These are phyloP conservation scores for Armadillidium nasatum DNA, from an alignment of 1,140 invertebrate species.

Conservation along the genomic window DNA sequence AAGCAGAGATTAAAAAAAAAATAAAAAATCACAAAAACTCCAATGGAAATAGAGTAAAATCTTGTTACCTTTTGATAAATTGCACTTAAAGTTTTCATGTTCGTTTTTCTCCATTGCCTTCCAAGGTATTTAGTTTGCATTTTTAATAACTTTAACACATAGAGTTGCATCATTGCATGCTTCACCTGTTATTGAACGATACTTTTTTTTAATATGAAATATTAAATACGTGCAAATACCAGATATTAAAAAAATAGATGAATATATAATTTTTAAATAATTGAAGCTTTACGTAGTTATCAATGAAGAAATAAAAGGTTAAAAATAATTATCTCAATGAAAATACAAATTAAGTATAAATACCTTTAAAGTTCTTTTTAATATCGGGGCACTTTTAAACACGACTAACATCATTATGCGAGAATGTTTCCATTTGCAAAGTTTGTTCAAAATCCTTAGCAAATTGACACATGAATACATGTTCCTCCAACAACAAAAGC, in stretches of 20 bases:
- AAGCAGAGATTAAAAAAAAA: too few species aligned
- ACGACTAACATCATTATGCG: slow-evolving; percentile 99
- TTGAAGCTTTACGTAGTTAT: too few species aligned
- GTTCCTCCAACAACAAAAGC: slow-evolving; percentile 83
- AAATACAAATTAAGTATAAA: slow-evolving; percentile 14
- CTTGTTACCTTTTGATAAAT: slow-evolving; percentile 91
- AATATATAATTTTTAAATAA: too few species aligned
- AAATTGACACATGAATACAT: slow-evolving; percentile 94
- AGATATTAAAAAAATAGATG: too few species aligned
- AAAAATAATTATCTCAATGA: too few species aligned
- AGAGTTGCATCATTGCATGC: slow-evolving; percentile 96
- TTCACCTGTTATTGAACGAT: slow-evolving; percentile 56
- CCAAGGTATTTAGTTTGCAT: slow-evolving; percentile 99
- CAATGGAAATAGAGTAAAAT: slow-evolving; percentile 19
- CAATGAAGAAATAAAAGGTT: too few species aligned
- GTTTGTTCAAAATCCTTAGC: slow-evolving; percentile 92
- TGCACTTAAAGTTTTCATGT: slow-evolving; percentile 99
- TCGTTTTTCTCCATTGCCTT: slow-evolving; percentile 96
- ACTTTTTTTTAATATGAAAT: background rate
- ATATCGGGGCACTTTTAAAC: slow-evolving; percentile 97
- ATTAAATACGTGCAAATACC: background rate
- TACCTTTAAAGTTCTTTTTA: slow-evolving; percentile 89
- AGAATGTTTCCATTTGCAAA: slow-evolving; percentile 99
- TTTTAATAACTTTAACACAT: slow-evolving; percentile 95
- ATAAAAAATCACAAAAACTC: too few species aligned